Percentiles rank a stretch among this genome's conserved stretches.
phyloP scores from a whole-genome alignment of 2,888 invertebrate genomes.

The Anthophora plumipes region DNA sequence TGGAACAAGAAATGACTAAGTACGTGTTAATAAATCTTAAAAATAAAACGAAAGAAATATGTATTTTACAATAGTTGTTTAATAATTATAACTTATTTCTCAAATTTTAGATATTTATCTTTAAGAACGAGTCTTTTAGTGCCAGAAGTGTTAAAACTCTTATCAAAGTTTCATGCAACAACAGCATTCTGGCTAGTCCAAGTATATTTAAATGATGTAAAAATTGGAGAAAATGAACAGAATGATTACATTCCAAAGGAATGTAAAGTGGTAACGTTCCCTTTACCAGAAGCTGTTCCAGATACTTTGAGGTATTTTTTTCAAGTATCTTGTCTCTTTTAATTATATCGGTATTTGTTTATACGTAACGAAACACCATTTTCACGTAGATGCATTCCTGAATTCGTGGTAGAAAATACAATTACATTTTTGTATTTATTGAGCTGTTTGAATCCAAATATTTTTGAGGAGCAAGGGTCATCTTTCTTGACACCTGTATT shows the following conservation, averaged over 20 bases:
- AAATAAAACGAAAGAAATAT: neutral
- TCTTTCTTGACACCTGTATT: conserved; percentile 89
- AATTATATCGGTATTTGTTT: neutral
- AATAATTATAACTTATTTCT: neutral
- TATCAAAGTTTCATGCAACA: conserved; percentile 92
- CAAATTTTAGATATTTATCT: conserved; percentile 87
- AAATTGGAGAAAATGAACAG: conserved; percentile 64
- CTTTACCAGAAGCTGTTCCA: conserved; percentile 88
- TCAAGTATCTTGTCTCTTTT: neutral
- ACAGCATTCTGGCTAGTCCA: conserved; percentile 95
- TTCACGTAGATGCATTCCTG: conserved; percentile 91
- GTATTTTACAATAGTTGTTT: neutral
- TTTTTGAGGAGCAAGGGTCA: conserved; percentile 89
- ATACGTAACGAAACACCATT: conserved; percentile 21
- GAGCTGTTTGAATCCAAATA: conserved; percentile 87
- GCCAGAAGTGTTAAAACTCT: conserved; percentile 89
- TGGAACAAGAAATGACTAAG: conserved; percentile 88
- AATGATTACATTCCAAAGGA: conserved; percentile 88
- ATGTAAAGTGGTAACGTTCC: conserved; percentile 87
- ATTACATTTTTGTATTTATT: conserved; percentile 92
- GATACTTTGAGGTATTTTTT: conserved; percentile 87
- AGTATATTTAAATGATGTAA: conserved; percentile 87
- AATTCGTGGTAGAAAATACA: conserved; percentile 95
- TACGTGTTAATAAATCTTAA: conserved; percentile 79
- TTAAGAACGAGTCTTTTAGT: conserved; percentile 91